Evolutionary conservation across 1,140 invertebrate genomes (phyloP), one percentile per base, ranked within the genome.

Genomic region (Heliconius eleuchia): DNA sequence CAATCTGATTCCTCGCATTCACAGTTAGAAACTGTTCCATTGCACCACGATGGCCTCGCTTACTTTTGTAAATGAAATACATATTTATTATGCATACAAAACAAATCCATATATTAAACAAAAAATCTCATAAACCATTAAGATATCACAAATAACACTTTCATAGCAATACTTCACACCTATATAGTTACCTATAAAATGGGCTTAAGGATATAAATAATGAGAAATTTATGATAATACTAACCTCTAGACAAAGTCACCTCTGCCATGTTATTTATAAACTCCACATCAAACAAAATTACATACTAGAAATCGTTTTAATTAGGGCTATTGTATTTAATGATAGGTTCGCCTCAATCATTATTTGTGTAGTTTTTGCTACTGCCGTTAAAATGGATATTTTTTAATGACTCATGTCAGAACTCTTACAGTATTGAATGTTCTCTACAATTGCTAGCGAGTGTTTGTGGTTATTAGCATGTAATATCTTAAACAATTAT

Each of bases 221-320:
- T 74, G 71, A 80, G 66, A 77, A 74, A 77, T 81, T 81, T 77
- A 82, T 78, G 75, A 82, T 77, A 82, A 82, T 82, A 72, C 73
- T 79, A 86, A 86, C 85, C 83, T 86, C 80, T 42, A 85, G 86
- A 87, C 80, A 86, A 86, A 87, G 85, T 86, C 85, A 86, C 86
- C 82, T 86, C 82, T 78, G 79, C 74, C 74, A 74, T 75, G 79
- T 80, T 83, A 82, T 82, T 80, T 83, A 77, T 86, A 80, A 79
- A 79, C 79, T 79, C 81, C 81, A 78, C 80, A 81, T 78, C 81
- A 80, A 60, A 74, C 60, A 82, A 85, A 85, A 87, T 87, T 85
- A 85, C 78, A 87, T 78, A 82, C 76, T 81, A 72, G 81, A 74
- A 79, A 80, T 77, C 80, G 55, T 75, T 82, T 87, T 85, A 87